Evolutionary conservation across 2,797 vertebrate species (phyloP), one percentile per base, ranked within the genome.

Genomic region (Chloroceryle amazona): DNA sequence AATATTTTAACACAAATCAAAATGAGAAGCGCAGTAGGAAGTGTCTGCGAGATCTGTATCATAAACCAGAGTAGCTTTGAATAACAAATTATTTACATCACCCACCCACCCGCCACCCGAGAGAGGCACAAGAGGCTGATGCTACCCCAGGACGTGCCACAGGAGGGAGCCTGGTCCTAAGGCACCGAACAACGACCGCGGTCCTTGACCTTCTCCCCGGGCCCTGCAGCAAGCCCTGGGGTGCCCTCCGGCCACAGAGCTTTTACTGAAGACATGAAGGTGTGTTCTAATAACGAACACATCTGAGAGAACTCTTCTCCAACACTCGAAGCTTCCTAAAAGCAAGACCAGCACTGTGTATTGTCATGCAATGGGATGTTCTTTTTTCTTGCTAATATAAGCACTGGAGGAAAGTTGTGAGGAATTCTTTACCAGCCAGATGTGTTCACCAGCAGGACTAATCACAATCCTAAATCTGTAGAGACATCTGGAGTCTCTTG

Each of bases 91-190:
- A 5, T 20, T 85, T 46, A 22, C 62, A 35, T 62, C 35, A 26
- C 6, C 49, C 51, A 52, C 51, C 26, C 4, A 33, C 4, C 9
- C 47, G 20, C 2, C 0, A 3, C 5, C 11, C 21, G 21, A 44
- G 49, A 7, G 12, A 67, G 18, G 44, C 15, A 44, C 20, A 7
- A 14, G 42, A 72, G 28, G 31, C 22, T 10, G 3, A 0, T 10
- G 86, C 65, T 84, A 80, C 84, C 39, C 95, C 85, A 54, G 49
- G 42, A 12, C 3, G 14, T 31, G 78, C 92, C 96, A 80, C 95
- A 78, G 90, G 97, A 92, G 91, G 96, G 95, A 4, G 91, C 9
- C 42, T 44, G 42, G 42, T 44, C 42, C 42, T 19, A 44, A 47
- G 46, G 46, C 96, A 80, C 95, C 74, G 14, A 52, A 76, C 81